phyloP scores from a whole-genome alignment of 2,113 vertebrate species.

The Saguinus midas region DNA sequence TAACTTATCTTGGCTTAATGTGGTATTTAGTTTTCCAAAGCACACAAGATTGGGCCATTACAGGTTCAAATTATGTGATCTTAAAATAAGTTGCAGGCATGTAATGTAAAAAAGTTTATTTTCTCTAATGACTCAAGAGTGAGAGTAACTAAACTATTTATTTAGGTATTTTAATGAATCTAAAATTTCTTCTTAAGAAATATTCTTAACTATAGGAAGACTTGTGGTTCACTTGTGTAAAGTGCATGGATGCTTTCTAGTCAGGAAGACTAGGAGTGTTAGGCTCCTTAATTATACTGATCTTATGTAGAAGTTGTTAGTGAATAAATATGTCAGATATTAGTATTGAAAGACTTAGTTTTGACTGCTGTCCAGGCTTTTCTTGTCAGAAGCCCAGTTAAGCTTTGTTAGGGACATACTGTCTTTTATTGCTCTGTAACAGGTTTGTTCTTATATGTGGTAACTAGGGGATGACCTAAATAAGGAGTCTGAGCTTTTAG shows the following conservation, averaged over 20 bases:
- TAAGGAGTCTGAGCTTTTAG: background rate
- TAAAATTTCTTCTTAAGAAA: background rate
- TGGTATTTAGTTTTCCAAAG: background rate
- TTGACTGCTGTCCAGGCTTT: background rate
- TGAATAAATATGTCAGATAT: background rate
- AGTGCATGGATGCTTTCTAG: background rate
- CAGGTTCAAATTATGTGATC: constrained; percentile 25
- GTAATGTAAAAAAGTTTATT: background rate
- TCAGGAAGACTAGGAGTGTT: background rate
- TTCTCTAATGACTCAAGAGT: background rate
- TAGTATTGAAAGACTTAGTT: background rate
- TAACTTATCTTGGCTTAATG: background rate
- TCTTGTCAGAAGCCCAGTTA: background rate
- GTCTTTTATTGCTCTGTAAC: background rate
- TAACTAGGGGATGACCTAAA: background rate
- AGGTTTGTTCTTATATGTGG: background rate
- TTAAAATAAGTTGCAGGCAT: constrained; percentile 29
- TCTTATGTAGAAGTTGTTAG: background rate
- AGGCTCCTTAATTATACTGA: background rate
- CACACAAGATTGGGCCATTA: background rate
- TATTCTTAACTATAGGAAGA: background rate
- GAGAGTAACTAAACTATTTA: background rate
- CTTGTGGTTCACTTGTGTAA: background rate
- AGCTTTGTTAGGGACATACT: background rate
- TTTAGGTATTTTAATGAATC: background rate